Base-by-base conservation (phyloP, 2,797 vertebrate genomes). In the Petrocephalus sullivani region DNA sequence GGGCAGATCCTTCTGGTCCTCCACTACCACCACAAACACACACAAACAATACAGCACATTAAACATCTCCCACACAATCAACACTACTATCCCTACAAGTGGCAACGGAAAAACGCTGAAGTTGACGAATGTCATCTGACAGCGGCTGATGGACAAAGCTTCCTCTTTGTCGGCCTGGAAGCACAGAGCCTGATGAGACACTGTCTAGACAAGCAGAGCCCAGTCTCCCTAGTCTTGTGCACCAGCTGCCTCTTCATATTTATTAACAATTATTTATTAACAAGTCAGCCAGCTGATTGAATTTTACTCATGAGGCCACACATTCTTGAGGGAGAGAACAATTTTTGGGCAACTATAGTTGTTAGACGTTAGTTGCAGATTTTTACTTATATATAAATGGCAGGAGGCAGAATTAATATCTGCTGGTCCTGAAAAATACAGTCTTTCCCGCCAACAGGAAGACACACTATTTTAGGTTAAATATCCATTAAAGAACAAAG, bases 1-100 rank as follows among this genome's bases (percentile, higher is more conserved):
- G 84, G 97, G 96, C 89, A 97, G 87, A 88, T 99, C 98, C 92
- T 99, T 99, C 95, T 99, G 98, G 92, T 99, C 98, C 92, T 99
- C 98, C 94, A 99, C 98, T 99, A 87, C 89, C 16, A 51, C 87
- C 16, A 81, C 19, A 89, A 75, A n/a, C 8, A 46, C 8, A 88
- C 37, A 87, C 87, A 8, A 86, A 84, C 1, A 87, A 78, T 46
- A 46, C 37, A 46, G 71, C 7, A 46, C 16, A 78, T 41, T 2
- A 78, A 78, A 60, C 9, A n/a, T 2, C 37, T 7, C 12, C 0
- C 28, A 37, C 28, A 46, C 33, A n/a, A 46, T 37, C 64, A 78
- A 78, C 71, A 90, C 86, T 12, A 23, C 78, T 23, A 49, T 88
- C 82, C 81, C 33, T 57, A 49, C 87, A 53, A 88, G 46, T 23